A percentile compares a stretch with the other conserved stretches of the same genome.
Evolutionary conservation across 2,888 invertebrate genomes (phyloP).

Genomic region (Nomada ferruginata): DNA sequence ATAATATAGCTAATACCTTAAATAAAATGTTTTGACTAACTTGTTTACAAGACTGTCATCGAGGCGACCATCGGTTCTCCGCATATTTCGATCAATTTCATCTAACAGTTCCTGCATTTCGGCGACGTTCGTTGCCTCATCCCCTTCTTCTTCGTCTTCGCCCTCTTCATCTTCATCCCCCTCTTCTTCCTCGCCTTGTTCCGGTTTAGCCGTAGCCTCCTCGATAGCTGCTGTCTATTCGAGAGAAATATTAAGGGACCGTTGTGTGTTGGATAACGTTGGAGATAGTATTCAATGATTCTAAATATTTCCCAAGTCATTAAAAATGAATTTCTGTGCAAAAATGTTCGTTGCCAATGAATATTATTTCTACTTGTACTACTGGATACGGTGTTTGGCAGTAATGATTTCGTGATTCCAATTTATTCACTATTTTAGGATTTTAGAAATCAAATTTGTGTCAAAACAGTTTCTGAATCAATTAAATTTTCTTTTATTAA

Average conservation of each 20-base stretch:
- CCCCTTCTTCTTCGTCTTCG: constrained; percentile 71
- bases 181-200: constrained; percentile 43
- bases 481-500: too few species aligned
- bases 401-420: too few species aligned
- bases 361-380: too few species aligned
- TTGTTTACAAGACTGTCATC: constrained; percentile 83
- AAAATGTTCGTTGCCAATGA: too few species aligned
- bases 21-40: constrained; percentile 61
- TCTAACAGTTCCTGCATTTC: constrained; percentile 82
- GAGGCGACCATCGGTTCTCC: constrained; percentile 82
- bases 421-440: too few species aligned
- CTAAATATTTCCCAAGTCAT: too few species aligned
- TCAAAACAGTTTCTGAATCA: too few species aligned
- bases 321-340: too few species aligned
- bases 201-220: constrained; percentile 26
- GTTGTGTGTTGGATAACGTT: not conserved
- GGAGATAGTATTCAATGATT: too few species aligned
- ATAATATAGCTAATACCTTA: too few species aligned
- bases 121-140: constrained; percentile 49
- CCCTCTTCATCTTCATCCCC: constrained; percentile 58
- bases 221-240: constrained; percentile 67
- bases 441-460: too few species aligned
- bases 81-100: constrained; percentile 82
- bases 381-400: too few species aligned
- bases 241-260: not conserved